Conservation (phyloP, 1,140 invertebrate genomes). For the Parasteatoda tepidariorum region DNA sequence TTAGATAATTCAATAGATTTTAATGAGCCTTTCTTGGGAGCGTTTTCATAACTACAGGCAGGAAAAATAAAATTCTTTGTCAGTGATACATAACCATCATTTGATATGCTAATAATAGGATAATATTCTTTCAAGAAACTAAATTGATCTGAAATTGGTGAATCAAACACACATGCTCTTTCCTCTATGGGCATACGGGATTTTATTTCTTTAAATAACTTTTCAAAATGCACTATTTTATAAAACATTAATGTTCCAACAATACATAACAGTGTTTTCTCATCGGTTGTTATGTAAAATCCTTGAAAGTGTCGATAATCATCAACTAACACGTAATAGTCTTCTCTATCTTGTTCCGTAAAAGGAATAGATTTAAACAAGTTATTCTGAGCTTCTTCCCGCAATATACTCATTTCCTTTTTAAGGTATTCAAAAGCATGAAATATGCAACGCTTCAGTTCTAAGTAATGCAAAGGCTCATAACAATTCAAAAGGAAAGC, state of each 20-base stretch:
- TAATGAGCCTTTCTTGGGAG: neutral
- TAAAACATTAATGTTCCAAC: neutral
- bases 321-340: neutral
- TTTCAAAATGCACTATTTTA: neutral
- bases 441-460: neutral
- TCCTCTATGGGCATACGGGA: neutral
- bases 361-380: neutral
- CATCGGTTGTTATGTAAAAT: neutral
- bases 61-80: neutral
- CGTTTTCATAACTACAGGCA: neutral
- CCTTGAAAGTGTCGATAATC: neutral
- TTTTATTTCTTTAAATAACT: neutral
- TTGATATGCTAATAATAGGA: neutral
- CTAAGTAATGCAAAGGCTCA: conserved; percentile 14
- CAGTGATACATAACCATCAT: neutral
- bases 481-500: conserved; percentile 1
- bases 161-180: neutral
- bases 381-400: neutral
- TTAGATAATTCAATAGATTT: neutral
- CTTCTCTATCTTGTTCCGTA: neutral
- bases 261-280: neutral
- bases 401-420: neutral
- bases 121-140: neutral
- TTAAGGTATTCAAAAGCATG: neutral
- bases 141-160: neutral